phyloP scores from a whole-genome alignment of 2,797 vertebrate species.

The Trematomus bernacchii region DNA sequence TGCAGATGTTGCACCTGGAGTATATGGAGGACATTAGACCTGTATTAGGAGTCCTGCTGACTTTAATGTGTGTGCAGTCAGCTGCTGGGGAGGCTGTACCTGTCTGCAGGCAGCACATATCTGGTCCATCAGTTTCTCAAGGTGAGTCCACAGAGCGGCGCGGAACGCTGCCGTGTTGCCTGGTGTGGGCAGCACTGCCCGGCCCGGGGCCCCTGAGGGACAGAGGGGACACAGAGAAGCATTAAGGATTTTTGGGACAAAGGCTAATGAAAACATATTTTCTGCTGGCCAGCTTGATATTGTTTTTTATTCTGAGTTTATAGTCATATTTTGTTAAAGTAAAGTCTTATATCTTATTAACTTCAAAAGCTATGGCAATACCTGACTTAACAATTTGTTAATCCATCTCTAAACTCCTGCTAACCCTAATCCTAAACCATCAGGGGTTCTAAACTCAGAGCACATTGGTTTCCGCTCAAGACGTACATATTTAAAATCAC shows the following conservation, averaged over 20 bases:
- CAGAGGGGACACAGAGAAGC: not conserved
- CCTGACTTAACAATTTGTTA: not conserved
- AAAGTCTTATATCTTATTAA: not conserved
- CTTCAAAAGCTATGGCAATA: not conserved
- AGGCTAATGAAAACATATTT: too few species aligned
- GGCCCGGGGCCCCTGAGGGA: slow-evolving; percentile 89
- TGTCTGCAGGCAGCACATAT: slow-evolving; percentile 93
- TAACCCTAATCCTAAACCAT: not conserved
- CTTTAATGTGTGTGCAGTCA: not conserved
- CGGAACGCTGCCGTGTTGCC: slow-evolving; percentile 97
- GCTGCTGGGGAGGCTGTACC: slow-evolving; percentile 51
- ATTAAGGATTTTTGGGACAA: not conserved
- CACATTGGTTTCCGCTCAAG: not conserved
- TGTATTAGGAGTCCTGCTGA: not conserved
- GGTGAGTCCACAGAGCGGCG: slow-evolving; percentile 96
- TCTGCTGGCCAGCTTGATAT: too few species aligned
- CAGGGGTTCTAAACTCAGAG: not conserved
- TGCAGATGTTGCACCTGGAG: slow-evolving; percentile 96
- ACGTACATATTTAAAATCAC: not conserved
- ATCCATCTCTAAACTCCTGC: not conserved
- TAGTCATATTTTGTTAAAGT: too few species aligned
- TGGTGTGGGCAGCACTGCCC: slow-evolving; percentile 93
- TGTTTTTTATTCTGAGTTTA: too few species aligned
- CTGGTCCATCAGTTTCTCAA: slow-evolving; percentile 98
- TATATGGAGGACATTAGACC: not conserved